phyloP scores from a whole-genome alignment of 2,797 vertebrate species.

The Fundulus diaphanus region DNA sequence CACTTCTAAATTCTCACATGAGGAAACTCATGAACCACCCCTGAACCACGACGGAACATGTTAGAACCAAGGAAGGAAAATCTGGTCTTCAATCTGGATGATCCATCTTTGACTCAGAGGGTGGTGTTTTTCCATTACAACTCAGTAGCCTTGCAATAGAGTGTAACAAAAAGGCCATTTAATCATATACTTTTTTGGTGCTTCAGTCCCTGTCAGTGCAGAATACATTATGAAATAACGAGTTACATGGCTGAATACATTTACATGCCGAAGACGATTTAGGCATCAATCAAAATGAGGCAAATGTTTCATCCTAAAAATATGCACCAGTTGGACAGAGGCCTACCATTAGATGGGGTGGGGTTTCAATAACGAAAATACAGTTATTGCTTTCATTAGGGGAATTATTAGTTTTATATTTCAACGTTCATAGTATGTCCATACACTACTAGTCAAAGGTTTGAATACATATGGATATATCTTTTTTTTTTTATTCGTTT shows the following conservation, averaged over 20 bases:
- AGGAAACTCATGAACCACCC: constrained; percentile 60
- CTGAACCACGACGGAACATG: constrained; percentile 53
- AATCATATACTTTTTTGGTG: constrained; percentile 12
- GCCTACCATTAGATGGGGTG: background rate
- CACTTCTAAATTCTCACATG: constrained; percentile 72
- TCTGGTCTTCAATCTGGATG: constrained; percentile 54
- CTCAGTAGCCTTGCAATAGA: constrained; percentile 18
- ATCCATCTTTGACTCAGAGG: constrained; percentile 49
- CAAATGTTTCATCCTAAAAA: constrained; percentile 5
- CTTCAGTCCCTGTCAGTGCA: constrained; percentile 23
- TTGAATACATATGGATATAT: no score
- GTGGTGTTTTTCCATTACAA: constrained; percentile 22
- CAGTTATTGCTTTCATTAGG: background rate
- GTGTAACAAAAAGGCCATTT: constrained; percentile 49
- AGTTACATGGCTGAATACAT: constrained; percentile 39
- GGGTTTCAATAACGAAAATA: background rate
- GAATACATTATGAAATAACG: constrained; percentile 42
- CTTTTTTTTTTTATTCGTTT: no score
- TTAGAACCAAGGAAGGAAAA: constrained; percentile 45
- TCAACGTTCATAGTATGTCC: background rate
- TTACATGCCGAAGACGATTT: constrained; percentile 17
- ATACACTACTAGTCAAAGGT: no score
- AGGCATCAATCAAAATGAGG: constrained; percentile 27
- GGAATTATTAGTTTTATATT: constrained; percentile 1
- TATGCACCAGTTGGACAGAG: background rate